Conservation (phyloP, 2,113 vertebrate species). For the Ctenomys sociabilis region DNA sequence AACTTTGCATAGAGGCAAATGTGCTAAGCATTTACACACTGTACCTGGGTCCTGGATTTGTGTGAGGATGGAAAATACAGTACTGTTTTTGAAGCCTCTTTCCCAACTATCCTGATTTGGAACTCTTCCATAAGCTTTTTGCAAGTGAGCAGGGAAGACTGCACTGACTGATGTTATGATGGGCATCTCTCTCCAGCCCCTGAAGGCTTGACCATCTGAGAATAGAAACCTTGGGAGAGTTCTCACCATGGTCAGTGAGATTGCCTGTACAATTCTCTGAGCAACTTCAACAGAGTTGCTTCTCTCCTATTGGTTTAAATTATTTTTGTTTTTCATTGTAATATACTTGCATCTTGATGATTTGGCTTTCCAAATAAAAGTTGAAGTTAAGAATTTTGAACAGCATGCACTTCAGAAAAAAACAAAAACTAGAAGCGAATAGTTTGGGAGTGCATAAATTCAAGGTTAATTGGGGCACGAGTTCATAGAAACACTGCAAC, state of each 20-base stretch:
- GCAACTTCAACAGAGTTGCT: too few relatives aligned
- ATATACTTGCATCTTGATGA: not conserved
- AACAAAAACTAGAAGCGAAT: not conserved
- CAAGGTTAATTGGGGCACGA: not conserved
- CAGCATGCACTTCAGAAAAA: not conserved
- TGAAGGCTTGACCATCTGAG: not conserved
- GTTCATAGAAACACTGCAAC: not conserved
- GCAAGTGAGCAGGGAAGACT: not conserved
- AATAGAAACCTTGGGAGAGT: not conserved
- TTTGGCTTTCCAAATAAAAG: not conserved
- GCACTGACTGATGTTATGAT: accelerated
- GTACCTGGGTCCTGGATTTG: not conserved
- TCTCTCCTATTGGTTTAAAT: not conserved
- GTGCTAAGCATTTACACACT: not conserved
- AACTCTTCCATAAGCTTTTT: not conserved
- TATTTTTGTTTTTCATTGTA: not conserved
- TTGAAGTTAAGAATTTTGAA: not conserved
- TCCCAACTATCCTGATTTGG: not conserved
- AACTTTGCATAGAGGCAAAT: slow-evolving; percentile 56
- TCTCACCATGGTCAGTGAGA: accelerated
- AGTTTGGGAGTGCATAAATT: not conserved
- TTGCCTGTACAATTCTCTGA: not conserved
- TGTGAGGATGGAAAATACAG: accelerated
- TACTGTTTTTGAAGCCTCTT: not conserved
- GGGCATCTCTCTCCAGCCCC: accelerated